A percentile compares a stretch with the other conserved stretches of the same genome.
These are phyloP conservation scores for Chlamydotis undulata DNA, from an alignment of 2,113 vertebrate genomes.

Conservation along the genomic window DNA sequence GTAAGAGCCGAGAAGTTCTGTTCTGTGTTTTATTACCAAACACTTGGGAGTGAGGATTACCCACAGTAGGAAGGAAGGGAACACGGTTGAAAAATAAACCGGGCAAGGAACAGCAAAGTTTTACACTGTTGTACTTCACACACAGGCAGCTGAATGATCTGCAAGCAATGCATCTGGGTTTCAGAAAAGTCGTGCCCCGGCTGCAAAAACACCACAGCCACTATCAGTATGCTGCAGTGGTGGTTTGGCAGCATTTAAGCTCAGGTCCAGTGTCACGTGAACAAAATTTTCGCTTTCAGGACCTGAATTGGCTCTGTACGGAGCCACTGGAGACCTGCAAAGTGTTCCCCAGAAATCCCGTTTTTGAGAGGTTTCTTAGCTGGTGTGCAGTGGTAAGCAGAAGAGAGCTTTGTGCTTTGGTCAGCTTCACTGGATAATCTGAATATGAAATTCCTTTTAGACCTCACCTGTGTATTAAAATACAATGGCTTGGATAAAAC, in stretches of 20 bases:
- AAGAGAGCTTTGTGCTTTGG: background rate
- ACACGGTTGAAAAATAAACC: background rate
- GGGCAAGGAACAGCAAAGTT: background rate
- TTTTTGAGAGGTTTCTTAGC: background rate
- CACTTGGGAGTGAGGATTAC: background rate
- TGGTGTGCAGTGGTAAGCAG: background rate
- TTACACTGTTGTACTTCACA: background rate
- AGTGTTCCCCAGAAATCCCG: fast-evolving
- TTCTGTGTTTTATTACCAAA: background rate
- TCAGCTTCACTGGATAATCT: background rate
- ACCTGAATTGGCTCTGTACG: background rate
- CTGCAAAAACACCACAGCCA: background rate
- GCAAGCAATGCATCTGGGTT: background rate
- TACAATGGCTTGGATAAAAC: background rate
- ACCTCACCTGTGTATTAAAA: background rate
- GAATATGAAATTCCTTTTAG: background rate
- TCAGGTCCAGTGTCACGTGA: background rate
- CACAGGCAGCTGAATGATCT: background rate
- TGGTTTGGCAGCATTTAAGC: background rate
- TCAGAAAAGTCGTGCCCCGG: background rate
- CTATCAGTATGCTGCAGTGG: background rate
- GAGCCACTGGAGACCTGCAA: background rate
- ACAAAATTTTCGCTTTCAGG: background rate
- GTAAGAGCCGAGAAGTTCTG: background rate
- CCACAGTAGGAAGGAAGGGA: background rate